Conservation (phyloP, 1,140 invertebrate species). For the Tetramorium parvispinum region DNA sequence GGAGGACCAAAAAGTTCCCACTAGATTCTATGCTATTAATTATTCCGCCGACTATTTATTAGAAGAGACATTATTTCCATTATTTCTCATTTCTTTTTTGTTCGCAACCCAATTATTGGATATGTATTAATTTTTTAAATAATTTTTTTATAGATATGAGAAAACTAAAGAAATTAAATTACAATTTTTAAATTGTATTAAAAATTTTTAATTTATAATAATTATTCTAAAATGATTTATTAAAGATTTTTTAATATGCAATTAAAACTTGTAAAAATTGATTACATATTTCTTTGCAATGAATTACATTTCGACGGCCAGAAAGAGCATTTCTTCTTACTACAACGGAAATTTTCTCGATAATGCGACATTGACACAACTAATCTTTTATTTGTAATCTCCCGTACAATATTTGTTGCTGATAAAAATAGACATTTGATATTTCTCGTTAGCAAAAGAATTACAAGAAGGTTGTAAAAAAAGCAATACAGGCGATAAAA, state of each 20-base stretch:
- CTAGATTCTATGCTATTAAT: conserved; percentile 21
- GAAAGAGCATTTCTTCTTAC: no score
- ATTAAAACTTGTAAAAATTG: neutral
- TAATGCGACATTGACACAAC: neutral
- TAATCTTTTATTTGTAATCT: no score
- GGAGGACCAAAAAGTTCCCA: neutral
- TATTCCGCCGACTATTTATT: conserved; percentile 14
- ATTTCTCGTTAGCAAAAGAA: no score
- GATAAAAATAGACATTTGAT: no score
- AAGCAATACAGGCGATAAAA: no score
- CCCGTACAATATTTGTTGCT: no score
- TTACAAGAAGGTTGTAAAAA: no score
- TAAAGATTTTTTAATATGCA: neutral
- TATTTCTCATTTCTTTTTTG: neutral
- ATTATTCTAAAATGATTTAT: neutral
- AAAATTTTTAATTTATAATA: neutral
- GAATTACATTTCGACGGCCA: neutral
- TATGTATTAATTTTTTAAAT: neutral
- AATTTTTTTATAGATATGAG: neutral
- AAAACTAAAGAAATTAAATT: neutral
- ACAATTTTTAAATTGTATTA: neutral
- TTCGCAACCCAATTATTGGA: neutral
- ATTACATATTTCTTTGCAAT: neutral
- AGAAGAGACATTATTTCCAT: neutral
- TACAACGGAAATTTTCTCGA: neutral